Evolutionary conservation across 2,113 vertebrate species (phyloP).

Genomic region (Turnix velox): DNA sequence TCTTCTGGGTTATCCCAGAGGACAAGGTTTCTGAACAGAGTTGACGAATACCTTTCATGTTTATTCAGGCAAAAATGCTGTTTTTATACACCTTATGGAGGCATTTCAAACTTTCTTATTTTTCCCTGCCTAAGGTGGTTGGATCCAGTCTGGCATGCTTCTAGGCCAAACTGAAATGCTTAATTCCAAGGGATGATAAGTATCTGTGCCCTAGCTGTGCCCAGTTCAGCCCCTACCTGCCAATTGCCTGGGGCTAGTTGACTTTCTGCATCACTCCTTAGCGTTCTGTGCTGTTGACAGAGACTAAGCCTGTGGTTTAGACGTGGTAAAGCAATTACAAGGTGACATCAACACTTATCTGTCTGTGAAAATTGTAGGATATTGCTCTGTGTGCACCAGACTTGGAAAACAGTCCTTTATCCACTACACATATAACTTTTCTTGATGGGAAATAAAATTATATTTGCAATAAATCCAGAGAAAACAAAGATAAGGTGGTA

Average conservation of each 20-base stretch:
- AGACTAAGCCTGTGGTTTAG: not conserved
- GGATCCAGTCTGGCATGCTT: not conserved
- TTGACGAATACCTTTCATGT: not conserved
- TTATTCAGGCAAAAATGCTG: not conserved
- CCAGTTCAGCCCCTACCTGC: not conserved
- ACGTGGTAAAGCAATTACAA: not conserved
- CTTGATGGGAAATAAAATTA: not conserved
- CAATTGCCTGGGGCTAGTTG: not conserved
- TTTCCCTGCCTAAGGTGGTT: fast-evolving
- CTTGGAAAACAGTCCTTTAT: not conserved
- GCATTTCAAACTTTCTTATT: not conserved
- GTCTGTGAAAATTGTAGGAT: not conserved
- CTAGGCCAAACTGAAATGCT: not conserved
- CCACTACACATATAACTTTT: not conserved
- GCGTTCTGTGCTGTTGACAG: not conserved
- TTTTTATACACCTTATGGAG: not conserved
- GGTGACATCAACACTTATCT: not conserved
- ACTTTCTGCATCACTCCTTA: not conserved
- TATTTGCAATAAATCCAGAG: not conserved
- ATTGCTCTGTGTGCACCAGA: not conserved
- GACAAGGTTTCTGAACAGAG: not conserved
- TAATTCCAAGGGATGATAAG: not conserved
- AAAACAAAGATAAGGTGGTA: not conserved
- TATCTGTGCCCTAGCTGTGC: not conserved
- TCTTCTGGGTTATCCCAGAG: not conserved